Conservation (phyloP, 92 coral and sea anemone genomes). For the Anthopleura xanthogrammica region DNA sequence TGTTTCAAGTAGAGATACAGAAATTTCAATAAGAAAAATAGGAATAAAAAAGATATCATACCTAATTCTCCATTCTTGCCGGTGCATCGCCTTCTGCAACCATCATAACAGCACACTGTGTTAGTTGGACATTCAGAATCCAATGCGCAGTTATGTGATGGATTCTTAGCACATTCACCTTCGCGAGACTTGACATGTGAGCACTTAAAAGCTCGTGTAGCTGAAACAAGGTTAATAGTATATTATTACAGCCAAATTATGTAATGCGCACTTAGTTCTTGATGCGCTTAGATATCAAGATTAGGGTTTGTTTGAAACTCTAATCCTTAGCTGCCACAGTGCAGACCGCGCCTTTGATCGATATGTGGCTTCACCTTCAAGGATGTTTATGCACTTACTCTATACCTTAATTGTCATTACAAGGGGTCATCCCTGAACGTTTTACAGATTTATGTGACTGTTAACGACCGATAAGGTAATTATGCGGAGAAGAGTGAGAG, state of each 20-base stretch:
- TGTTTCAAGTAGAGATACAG: too few species aligned
- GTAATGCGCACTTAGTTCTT: background rate
- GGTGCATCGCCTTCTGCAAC: conserved; percentile 60
- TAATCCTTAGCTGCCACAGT: too few species aligned
- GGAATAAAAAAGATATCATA: background rate
- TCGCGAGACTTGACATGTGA: background rate
- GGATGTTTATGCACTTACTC: too few species aligned
- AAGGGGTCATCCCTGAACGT: too few species aligned
- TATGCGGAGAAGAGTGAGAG: too few species aligned
- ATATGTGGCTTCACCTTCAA: too few species aligned
- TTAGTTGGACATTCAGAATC: conserved; percentile 44
- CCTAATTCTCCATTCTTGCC: conserved; percentile 30
- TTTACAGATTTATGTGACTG: too few species aligned
- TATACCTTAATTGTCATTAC: too few species aligned
- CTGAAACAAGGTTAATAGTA: background rate
- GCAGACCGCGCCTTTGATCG: too few species aligned
- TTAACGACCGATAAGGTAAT: too few species aligned
- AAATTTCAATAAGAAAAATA: background rate
- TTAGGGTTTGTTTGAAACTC: too few species aligned
- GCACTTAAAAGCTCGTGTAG: conserved; percentile 33
- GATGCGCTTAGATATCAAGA: too few species aligned
- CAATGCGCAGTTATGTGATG: conserved; percentile 17
- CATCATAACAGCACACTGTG: conserved; percentile 58
- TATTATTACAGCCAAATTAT: background rate
- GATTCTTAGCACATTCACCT: background rate